Evolutionary conservation across 1,140 invertebrate genomes (phyloP).

Genomic region (Mercenaria mercenaria): DNA sequence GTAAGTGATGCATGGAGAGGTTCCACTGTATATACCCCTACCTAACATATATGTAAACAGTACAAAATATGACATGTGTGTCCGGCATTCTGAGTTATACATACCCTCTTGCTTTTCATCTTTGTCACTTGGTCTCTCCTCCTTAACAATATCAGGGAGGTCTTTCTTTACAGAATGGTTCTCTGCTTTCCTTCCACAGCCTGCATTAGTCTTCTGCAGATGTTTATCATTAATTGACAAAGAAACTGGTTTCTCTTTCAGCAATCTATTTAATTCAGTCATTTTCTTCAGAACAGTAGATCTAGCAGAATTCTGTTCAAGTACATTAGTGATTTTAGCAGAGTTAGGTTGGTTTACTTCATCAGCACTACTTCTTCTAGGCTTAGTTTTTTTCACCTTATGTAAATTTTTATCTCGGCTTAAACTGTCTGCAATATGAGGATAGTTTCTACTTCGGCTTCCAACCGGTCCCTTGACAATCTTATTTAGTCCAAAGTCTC

Average conservation of each 20-base stretch:
- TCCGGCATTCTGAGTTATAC: too few relatives aligned
- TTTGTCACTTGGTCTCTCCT: neutral
- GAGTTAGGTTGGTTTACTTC: neutral
- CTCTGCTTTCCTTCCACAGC: neutral
- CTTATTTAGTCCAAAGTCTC: neutral
- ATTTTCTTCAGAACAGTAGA: neutral
- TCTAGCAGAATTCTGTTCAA: neutral
- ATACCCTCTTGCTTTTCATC: slow-evolving; percentile 31
- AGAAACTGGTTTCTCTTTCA: neutral
- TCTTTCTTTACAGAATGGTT: neutral
- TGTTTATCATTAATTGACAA: neutral
- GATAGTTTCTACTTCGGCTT: neutral
- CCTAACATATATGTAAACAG: too few relatives aligned
- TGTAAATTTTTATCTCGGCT: neutral
- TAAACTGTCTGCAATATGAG: neutral
- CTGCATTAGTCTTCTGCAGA: neutral
- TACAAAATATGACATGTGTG: too few relatives aligned
- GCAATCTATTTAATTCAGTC: neutral
- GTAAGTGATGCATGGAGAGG: too few relatives aligned
- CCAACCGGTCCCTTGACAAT: neutral
- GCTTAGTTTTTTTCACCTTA: too few relatives aligned
- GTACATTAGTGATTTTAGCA: neutral
- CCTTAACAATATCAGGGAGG: neutral
- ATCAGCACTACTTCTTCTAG: neutral
- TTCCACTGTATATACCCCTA: too few relatives aligned